A percentile compares a stretch with the other conserved stretches of the same genome.
phyloP scores from a whole-genome alignment of 1,140 invertebrate genomes.

The Pissodes strobi region DNA sequence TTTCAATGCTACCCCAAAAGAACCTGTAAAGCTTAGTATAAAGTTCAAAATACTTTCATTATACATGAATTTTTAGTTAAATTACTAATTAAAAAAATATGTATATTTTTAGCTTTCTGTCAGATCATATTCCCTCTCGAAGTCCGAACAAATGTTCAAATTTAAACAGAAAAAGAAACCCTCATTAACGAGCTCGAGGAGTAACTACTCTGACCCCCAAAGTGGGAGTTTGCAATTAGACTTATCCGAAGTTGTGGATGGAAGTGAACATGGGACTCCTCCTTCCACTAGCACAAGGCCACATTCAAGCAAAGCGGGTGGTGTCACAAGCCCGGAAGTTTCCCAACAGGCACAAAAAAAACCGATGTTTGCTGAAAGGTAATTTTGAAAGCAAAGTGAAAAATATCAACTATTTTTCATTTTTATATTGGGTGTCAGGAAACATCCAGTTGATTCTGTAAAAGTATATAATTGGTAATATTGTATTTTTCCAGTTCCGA shows the following conservation, averaged over 20 bases:
- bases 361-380: too few relatives aligned
- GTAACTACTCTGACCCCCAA: slow-evolving; percentile 2
- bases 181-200: not conserved
- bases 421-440: too few relatives aligned
- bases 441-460: too few relatives aligned
- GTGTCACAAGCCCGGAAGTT: too few relatives aligned
- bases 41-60: not conserved
- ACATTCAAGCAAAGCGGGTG: too few relatives aligned
- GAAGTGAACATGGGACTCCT: too few relatives aligned
- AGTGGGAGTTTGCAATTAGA: not conserved
- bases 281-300: too few relatives aligned
- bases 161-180: slow-evolving; percentile 9
- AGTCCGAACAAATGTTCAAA: not conserved
- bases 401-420: too few relatives aligned
- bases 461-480: too few relatives aligned
- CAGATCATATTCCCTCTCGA: not conserved
- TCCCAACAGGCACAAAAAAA: too few relatives aligned
- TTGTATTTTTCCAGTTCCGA: slow-evolving; percentile 31
- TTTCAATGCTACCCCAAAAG: slow-evolving; percentile 7
- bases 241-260: not conserved
- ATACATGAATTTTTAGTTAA: not conserved
- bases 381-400: too few relatives aligned
- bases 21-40: not conserved
- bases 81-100: not conserved
- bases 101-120: not conserved